phyloP scores from a whole-genome alignment of 2,113 vertebrate species.

The Paedocypris sp. region DNA sequence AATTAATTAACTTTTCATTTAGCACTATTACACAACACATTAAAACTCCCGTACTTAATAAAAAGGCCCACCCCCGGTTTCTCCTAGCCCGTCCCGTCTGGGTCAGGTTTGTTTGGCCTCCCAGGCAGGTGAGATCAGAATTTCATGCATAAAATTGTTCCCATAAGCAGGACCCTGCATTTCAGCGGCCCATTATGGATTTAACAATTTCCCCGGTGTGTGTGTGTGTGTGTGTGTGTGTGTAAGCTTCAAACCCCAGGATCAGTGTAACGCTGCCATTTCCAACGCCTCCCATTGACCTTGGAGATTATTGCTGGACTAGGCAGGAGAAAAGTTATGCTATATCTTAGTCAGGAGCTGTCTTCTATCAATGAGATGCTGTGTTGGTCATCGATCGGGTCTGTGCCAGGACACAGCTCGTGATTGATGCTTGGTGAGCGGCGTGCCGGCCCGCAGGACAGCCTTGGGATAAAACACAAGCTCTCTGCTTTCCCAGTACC shows the following conservation, averaged over 20 bases:
- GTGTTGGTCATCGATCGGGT: constrained; percentile 44
- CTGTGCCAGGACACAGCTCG: constrained; percentile 37
- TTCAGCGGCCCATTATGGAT: constrained; percentile 42
- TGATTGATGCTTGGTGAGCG: constrained; percentile 39
- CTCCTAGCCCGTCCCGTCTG: not conserved
- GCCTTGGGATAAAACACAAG: constrained; percentile 36
- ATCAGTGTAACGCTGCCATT: constrained; percentile 47
- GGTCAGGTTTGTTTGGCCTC: constrained; percentile 27
- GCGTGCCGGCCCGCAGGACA: constrained; percentile 30
- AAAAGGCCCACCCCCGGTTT: not conserved
- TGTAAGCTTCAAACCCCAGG: constrained; percentile 33
- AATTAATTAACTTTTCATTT: not conserved
- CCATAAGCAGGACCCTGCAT: constrained; percentile 33
- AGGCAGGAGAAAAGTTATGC: constrained; percentile 41
- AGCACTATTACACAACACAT: not conserved
- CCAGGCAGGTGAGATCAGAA: constrained; percentile 43
- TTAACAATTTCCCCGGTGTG: constrained; percentile 53
- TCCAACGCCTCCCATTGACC: constrained; percentile 50
- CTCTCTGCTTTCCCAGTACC: constrained; percentile 21
- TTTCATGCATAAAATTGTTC: constrained; percentile 51
- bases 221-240: too few relatives aligned
- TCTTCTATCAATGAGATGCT: constrained; percentile 43
- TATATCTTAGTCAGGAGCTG: constrained; percentile 46
- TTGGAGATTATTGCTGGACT: constrained; percentile 56
- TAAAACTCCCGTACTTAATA: constrained; percentile 15